Base-by-base conservation (phyloP, 2,797 vertebrate species). In the Melanotaenia pygmaea region DNA sequence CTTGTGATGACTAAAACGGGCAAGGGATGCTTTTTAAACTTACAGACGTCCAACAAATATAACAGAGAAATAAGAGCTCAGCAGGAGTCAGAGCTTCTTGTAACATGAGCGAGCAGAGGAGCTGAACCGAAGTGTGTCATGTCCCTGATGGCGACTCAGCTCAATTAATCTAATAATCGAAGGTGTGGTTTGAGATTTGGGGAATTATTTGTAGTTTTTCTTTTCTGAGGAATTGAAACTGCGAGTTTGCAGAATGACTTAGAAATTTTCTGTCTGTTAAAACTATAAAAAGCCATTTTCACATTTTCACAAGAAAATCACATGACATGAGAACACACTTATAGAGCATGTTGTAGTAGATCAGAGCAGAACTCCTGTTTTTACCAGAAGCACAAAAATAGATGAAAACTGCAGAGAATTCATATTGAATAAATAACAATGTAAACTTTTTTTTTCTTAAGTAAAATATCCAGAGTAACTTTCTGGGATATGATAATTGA, bases 401-500 rank as follows among this genome's bases (percentile, higher is more conserved):
- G 53, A 72, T 32, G 13, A 60, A 85, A 72, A 77, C 38, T n/a
- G 12, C 3, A 65, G 11, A 57, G 59, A 62, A 76, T 67, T 61
- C 74, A 3, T 20, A 59, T 20, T 73, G 61, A 76, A 53, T 56
- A 45, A 77, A 63, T 22, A 74, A 59, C 68, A 81, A 75, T 65
- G 64, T 51, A 64, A 80, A 65, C 54, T 53, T 40, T 78, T 82
- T 77, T 67, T 18, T 64, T 56, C 65, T 67, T 51, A 86, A 75
- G 60, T 14, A 12, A 80, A 84, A 83, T 59, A 74, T 76, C 78
- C 77, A 38, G 18, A 57, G 53, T 60, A 61, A 64, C 40, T 67
- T 58, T 76, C 51, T 26, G 70, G 76, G 62, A 76, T 74, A 64
- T 72, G 60, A 77, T 85, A 79, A 89, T 79, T 82, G 68, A 81